These are phyloP conservation scores for Aleadryas rufinucha DNA, from an alignment of 2,113 vertebrate genomes.

Conservation along the genomic window DNA sequence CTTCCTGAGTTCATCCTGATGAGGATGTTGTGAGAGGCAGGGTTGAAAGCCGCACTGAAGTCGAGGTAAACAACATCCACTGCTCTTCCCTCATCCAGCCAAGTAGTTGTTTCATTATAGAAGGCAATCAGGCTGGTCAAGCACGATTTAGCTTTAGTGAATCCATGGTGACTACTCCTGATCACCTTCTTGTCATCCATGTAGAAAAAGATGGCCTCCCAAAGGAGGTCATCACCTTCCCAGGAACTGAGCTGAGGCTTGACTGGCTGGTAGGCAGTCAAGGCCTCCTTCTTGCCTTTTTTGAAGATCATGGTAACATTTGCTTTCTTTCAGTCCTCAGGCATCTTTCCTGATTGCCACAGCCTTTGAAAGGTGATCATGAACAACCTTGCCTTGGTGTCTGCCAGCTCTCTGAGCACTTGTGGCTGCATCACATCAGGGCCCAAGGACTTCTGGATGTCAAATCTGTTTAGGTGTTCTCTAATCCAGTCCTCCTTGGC, in stretches of 20 bases:
- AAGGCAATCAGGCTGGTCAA: neutral
- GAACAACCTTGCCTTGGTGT: neutral
- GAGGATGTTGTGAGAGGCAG: neutral
- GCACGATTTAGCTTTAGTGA: neutral
- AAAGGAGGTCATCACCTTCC: neutral
- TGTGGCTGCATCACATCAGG: rapidly evolving
- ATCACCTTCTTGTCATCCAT: neutral
- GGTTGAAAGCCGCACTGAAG: neutral
- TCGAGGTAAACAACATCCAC: neutral
- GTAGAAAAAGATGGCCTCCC: neutral
- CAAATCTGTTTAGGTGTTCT: neutral
- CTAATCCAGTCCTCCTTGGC: neutral
- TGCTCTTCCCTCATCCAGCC: neutral
- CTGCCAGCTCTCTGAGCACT: neutral
- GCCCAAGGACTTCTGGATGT: neutral
- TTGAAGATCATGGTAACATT: neutral
- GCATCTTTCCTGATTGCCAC: neutral
- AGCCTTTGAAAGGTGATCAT: neutral
- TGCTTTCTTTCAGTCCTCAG: neutral
- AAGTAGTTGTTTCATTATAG: neutral
- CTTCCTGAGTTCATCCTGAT: neutral
- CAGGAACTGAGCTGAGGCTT: neutral
- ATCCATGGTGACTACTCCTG: neutral
- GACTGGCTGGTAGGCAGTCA: neutral
- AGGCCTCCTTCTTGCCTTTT: neutral